These are phyloP conservation scores for Pontoporia blainvillei DNA, from an alignment of 2,113 vertebrate species.

Conservation along the genomic window DNA sequence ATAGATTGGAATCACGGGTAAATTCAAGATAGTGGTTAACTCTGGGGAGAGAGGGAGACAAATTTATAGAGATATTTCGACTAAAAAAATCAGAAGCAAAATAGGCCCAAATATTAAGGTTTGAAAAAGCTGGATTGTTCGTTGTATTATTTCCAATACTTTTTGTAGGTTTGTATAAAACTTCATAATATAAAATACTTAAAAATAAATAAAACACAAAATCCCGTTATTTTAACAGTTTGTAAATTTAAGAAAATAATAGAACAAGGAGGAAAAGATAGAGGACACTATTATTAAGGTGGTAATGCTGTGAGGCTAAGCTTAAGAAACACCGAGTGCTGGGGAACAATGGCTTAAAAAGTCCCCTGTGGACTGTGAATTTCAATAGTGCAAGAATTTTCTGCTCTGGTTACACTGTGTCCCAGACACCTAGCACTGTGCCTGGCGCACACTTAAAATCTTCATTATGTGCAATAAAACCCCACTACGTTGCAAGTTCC, in stretches of 20 bases:
- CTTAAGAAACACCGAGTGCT: background rate
- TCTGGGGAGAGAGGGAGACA: background rate
- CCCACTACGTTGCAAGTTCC: background rate
- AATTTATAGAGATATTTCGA: slow-evolving; percentile 32
- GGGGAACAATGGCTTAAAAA: background rate
- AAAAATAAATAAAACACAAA: background rate
- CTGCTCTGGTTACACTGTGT: background rate
- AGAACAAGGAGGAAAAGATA: background rate
- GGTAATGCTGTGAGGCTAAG: background rate
- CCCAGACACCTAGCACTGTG: background rate
- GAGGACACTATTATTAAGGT: background rate
- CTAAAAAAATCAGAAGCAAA: slow-evolving; percentile 5
- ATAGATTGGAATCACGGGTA: background rate
- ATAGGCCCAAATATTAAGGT: background rate
- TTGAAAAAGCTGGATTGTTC: background rate
- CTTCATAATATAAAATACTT: slow-evolving; percentile 25
- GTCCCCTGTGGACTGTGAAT: background rate
- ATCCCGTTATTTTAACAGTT: background rate
- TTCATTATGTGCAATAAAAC: background rate
- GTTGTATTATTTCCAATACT: background rate
- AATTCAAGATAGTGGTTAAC: background rate
- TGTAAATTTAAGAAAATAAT: background rate
- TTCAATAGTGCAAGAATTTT: background rate
- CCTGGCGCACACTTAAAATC: background rate
- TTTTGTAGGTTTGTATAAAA: background rate